Evolutionary conservation across 1,140 invertebrate species (phyloP), one percentile per base, ranked within the genome.

Genomic region (Hestina assimilis): DNA sequence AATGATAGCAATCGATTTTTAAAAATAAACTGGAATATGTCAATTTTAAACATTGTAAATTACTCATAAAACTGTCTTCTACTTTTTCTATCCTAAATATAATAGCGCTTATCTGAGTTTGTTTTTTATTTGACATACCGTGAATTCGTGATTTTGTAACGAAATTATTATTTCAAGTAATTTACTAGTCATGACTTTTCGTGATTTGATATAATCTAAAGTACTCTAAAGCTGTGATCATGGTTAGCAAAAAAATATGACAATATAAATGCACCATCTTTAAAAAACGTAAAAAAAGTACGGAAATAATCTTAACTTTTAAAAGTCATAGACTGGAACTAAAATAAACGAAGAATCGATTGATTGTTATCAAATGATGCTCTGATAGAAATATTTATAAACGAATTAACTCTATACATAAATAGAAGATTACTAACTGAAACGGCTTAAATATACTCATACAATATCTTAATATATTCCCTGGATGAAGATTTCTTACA

Each of bases 1-100:
- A 74, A 74, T 75, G 68, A 79, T 58, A 64, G 48, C 24, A 12
- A 73, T 80, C 64, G 71, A 79, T 79, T 73, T 74, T 60, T 66
- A 56, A 19, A 31, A 54, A 43, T 28, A n/a, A 3, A 28, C 6
- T 4, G 8, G 8, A 7, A 9, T 9, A 28, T n/a, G n/a, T 28
- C n/a, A 7, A 28, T 9, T 8, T 7, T 6, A 28, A n/a, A 7
- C 6, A 6, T 9, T n/a, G 24, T 28, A 28, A 7, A 28, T 28
- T 28, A 28, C n/a, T 9, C 24, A 28, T n/a, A 28, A 28, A 28
- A 28, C 24, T 28, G 24, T 28, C 8, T n/a, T 28, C 24, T n/a
- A n/a, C n/a, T n/a, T n/a, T n/a, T n/a, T n/a, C n/a, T n/a, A n/a
- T n/a, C n/a, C n/a, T n/a, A n/a, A n/a, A n/a, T n/a, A n/a, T n/a